Evolutionary conservation across 2,113 vertebrate genomes (phyloP).

Genomic region (Caretta caretta): DNA sequence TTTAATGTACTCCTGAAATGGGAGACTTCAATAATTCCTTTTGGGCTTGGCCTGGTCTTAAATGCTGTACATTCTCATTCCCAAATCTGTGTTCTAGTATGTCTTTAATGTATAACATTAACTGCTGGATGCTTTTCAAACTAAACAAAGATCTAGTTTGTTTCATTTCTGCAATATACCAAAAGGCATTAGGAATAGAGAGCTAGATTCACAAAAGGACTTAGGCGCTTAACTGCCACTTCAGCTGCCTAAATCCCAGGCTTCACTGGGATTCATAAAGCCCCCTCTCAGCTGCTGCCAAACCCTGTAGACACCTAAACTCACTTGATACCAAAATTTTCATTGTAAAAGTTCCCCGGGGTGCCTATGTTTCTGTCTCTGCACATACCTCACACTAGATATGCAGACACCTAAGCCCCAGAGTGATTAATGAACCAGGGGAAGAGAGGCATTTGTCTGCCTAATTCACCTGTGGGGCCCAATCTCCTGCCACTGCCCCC

Average conservation of each 20-base stretch:
- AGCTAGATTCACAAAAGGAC: not conserved
- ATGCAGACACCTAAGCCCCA: not conserved
- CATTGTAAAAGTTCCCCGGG: not conserved
- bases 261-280: not conserved
- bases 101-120: constrained; percentile 55
- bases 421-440: not conserved
- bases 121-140: constrained; percentile 70
- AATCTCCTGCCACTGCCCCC: not conserved
- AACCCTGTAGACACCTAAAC: not conserved
- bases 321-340: not conserved
- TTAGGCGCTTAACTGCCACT: not conserved
- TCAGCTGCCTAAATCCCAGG: not conserved
- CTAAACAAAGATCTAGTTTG: constrained; percentile 62
- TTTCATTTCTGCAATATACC: constrained; percentile 57
- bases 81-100: constrained; percentile 34
- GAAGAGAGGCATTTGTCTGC: not conserved
- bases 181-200: constrained; percentile 39
- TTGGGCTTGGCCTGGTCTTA: constrained; percentile 57
- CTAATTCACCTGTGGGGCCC: not conserved
- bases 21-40: constrained; percentile 63
- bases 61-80: constrained; percentile 61
- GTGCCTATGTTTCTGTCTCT: not conserved
- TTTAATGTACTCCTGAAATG: constrained; percentile 56
- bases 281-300: not conserved
- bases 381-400: not conserved